Evolutionary conservation across 2,797 vertebrate genomes (phyloP).

Genomic region (Malurus leucopterus): DNA sequence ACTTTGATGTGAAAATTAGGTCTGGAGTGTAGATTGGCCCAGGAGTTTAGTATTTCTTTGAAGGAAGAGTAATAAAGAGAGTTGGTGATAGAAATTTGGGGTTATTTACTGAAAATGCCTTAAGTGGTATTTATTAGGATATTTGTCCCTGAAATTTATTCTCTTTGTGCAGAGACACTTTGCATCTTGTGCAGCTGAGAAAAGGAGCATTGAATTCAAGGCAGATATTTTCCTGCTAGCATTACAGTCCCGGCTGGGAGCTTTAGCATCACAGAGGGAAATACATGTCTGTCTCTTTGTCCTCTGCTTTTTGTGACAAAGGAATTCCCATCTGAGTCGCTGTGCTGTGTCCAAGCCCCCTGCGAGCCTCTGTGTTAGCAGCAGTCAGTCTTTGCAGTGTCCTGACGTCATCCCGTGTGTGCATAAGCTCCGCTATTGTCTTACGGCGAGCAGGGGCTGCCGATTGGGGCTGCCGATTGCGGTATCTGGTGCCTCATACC

Average conservation of each 20-base stretch:
- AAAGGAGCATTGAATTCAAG: slow-evolving; percentile 9
- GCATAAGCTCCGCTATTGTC: slow-evolving; percentile 88
- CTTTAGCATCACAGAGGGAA: neutral
- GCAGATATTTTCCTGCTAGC: neutral
- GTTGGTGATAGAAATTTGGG: neutral
- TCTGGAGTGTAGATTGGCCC: neutral
- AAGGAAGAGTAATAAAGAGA: neutral
- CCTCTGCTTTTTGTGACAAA: slow-evolving; percentile 72
- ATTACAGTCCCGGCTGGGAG: neutral
- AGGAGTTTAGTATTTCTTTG: neutral
- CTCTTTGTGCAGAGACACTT: neutral
- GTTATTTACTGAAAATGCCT: neutral
- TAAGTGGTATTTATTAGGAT: neutral
- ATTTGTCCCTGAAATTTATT: neutral
- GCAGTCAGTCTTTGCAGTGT: slow-evolving; percentile 77
- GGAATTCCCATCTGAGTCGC: slow-evolving; percentile 73
- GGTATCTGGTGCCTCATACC: slow-evolving; percentile 73
- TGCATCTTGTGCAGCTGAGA: neutral
- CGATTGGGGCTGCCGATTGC: slow-evolving; percentile 78
- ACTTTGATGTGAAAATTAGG: neutral
- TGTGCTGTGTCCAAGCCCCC: slow-evolving; percentile 66
- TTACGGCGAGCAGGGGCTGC: slow-evolving; percentile 76
- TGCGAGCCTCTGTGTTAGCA: slow-evolving; percentile 72
- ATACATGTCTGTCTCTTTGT: slow-evolving; percentile 55
- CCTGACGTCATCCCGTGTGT: slow-evolving; percentile 87